A percentile compares a stretch with the other conserved stretches of the same genome.
phyloP scores from a whole-genome alignment of 2,113 vertebrate species.

The Xyrauchen texanus region DNA sequence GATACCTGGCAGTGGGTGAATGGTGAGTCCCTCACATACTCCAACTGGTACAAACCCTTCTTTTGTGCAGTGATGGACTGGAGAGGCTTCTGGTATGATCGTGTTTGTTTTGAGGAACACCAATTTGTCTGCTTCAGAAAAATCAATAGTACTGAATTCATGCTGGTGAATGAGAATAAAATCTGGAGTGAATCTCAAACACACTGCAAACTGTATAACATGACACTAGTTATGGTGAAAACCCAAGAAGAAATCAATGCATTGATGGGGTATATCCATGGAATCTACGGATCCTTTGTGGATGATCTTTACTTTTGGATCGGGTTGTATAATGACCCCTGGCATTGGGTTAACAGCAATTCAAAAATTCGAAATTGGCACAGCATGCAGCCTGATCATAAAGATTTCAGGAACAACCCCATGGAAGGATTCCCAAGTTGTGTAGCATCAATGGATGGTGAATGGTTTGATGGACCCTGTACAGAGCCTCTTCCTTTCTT shows the following conservation, averaged over 20 bases:
- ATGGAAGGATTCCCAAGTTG: background rate
- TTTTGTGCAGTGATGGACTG: conserved; percentile 16
- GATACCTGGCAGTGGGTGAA: background rate
- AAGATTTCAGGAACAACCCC: background rate
- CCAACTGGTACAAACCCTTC: background rate
- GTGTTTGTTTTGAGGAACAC: background rate
- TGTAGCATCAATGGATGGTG: background rate
- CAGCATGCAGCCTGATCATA: background rate
- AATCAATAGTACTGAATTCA: background rate
- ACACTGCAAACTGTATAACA: background rate
- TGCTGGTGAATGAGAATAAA: background rate
- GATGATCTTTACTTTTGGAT: conserved; percentile 3
- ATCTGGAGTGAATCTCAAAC: background rate
- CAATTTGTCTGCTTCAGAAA: conserved; percentile 8
- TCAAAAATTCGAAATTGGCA: background rate
- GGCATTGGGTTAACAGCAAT: background rate
- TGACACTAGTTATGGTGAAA: conserved; percentile 4
- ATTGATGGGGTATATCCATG: background rate
- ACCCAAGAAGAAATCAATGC: background rate
- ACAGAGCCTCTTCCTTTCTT: background rate
- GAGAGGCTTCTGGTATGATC: conserved; percentile 2
- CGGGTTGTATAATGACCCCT: conserved; percentile 9
- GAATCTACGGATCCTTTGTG: background rate
- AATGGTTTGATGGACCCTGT: background rate
- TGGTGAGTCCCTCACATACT: background rate